Evolutionary conservation across 2,113 vertebrate species (phyloP), one percentile per base, ranked within the genome.

Genomic region (Lophotis ruficrista): DNA sequence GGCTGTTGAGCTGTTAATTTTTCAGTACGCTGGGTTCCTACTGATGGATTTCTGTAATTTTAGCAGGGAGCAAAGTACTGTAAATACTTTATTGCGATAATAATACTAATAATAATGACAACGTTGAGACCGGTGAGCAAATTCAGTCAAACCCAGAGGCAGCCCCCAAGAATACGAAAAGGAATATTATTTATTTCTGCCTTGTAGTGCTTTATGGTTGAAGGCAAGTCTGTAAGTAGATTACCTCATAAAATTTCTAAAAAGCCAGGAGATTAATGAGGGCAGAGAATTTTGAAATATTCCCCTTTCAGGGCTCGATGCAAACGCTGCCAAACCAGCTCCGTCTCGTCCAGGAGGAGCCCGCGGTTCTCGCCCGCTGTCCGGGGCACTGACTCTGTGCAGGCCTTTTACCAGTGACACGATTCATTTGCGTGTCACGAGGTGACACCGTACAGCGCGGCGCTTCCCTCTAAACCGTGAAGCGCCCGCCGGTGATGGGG

Each of bases 141-240:
- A 90, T 70, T 90, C 87, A 45, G 48, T 37, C 45, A 64, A 60
- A 37, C 45, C 60, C 60, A 28, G 48, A 54, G 71, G 48, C 6
- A 80, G 41, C 83, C 43, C 57, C 8, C 24, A 72, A 68, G 47
- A 87, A 56, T 9, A 82, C 23, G 83, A 57, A 22, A 72, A 72
- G 31, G 28, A 78, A 28, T 43, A 41, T 84, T 89, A 56, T 48
- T 89, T 79, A 86, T 91, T 91, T 91, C 84, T 96, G 83, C 37
- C 70, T 82, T 82, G 83, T 89, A 83, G 84, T 76, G 57, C 77
- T 79, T 81, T 95, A 57, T 91, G 69, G 69, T 92, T 65, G 86
- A 90, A 90, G 92, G 92, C 85, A 81, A 77, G 24, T 38, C 69
- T 87, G 38, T 87, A 82, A 93, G 90, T 60, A 89, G 80, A 94